Evolutionary conservation across 2,797 vertebrate species (phyloP), one percentile per base, ranked within the genome.

Genomic region (Morus bassanus): DNA sequence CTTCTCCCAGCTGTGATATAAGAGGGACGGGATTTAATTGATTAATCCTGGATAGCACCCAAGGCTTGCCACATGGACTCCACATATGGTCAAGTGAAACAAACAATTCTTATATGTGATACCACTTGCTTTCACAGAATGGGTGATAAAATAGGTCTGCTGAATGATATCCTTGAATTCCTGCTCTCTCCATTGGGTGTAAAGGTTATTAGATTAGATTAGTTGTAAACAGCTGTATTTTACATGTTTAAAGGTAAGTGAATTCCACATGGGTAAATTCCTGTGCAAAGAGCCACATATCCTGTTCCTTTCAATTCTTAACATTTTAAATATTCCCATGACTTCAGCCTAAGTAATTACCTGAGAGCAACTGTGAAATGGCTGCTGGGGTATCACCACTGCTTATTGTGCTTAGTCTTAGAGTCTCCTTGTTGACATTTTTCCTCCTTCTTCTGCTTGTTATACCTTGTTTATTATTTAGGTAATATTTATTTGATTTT

Each of bases 321-420:
- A 25, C 3, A 53, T 77, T 41, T 81, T 50, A 65, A 70, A 30
- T 54, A 61, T 23, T 59, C 10, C 8, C 2, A 9, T 39, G 70
- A 35, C 3, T 8, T 17, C 51, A 86, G 3, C 16, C 13, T 60
- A 53, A 65, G 19, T 46, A 45, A 51, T 8, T 39, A 10, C 8
- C 10, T 8, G 9, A 76, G 5, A 53, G 2, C 4, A 64, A 33
- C 15, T 86, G 17, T 25, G 31, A 46, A 76, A 48, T 0, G 0
- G 6, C 2, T 61, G 11, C 7, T 79, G 24, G 15, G 60, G 9
- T 53, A 57, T 31, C 3, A 6, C 5, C 4, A 12, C n/a, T 68
- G 11, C 6, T 83, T 46, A 33, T 50, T 61, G 54, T 46, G 7
- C 7, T 80, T 59, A 77, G 8, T 4, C 7, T 69, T 65, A 61